Conservation (phyloP, 2,113 vertebrate species). For the Pterocles burchelli region DNA sequence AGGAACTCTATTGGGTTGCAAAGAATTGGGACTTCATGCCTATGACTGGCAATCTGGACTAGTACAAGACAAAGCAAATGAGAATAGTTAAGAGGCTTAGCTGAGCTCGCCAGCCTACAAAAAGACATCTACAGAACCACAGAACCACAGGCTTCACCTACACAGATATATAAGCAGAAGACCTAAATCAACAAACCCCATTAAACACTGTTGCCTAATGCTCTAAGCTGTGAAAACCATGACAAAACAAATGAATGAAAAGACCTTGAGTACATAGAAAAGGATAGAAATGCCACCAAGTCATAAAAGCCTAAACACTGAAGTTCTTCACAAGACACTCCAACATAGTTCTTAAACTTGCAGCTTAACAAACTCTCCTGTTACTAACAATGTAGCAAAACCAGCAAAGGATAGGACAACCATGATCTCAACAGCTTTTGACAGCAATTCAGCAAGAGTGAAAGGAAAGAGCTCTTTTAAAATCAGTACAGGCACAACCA, state of each 20-base stretch:
- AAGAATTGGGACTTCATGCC: background rate
- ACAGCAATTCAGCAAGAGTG: rapidly evolving
- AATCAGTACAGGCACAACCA: background rate
- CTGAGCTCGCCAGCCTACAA: background rate
- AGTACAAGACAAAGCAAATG: background rate
- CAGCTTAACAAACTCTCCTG: background rate
- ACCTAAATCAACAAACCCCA: background rate
- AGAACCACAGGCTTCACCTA: background rate
- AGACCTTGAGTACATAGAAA: background rate
- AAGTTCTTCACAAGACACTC: background rate
- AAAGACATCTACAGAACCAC: background rate
- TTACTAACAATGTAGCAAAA: background rate
- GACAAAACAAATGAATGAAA: background rate
- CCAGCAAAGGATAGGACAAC: background rate
- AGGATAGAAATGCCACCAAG: background rate
- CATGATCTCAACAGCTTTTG: background rate
- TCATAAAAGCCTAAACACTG: background rate
- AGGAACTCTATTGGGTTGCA: background rate
- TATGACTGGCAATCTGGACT: background rate
- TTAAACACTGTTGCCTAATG: background rate
- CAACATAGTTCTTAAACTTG: background rate
- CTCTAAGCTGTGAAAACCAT: background rate
- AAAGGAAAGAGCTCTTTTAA: background rate
- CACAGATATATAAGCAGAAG: background rate
- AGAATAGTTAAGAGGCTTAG: background rate